Evolutionary conservation across 2,888 invertebrate genomes (phyloP).

Genomic region (Andrena hattorfiana): DNA sequence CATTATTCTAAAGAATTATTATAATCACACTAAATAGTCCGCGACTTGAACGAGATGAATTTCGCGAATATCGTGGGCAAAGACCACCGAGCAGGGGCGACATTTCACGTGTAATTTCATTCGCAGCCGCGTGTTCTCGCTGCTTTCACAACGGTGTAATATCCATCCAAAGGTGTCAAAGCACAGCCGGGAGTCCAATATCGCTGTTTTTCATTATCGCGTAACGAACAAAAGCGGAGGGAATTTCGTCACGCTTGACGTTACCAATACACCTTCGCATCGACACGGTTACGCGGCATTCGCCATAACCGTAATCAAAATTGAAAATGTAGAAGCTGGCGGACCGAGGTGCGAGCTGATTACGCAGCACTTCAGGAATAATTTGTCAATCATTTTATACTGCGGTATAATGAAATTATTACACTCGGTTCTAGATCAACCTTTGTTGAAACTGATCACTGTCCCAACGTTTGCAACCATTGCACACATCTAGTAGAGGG

Average conservation of each 20-base stretch:
- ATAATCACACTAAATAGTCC: too few relatives aligned
- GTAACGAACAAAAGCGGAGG: conserved; percentile 24
- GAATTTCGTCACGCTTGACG: conserved; percentile 16
- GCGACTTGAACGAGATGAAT: conserved; percentile 15
- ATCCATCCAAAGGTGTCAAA: conserved; percentile 52
- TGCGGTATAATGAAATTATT: too few relatives aligned
- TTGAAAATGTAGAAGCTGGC: not conserved
- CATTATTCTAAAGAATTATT: too few relatives aligned
- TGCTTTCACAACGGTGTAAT: conserved; percentile 27
- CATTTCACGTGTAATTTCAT: conserved; percentile 51
- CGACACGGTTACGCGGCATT: not conserved
- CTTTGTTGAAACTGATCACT: too few relatives aligned
- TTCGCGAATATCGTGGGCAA: conserved; percentile 25
- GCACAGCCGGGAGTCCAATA: conserved; percentile 49
- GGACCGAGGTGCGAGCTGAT: not conserved
- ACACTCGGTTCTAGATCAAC: too few relatives aligned
- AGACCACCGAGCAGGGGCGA: not conserved
- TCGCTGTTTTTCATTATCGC: conserved; percentile 50
- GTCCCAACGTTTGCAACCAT: too few relatives aligned
- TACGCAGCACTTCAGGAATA: too few relatives aligned
- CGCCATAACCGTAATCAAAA: conserved; percentile 6
- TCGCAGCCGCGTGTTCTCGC: conserved; percentile 11
- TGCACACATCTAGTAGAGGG: too few relatives aligned
- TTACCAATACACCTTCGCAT: conserved; percentile 7
- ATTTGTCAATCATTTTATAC: too few relatives aligned